These are phyloP conservation scores for Psophia crepitans DNA, from an alignment of 2,113 vertebrate species.

Conservation along the genomic window DNA sequence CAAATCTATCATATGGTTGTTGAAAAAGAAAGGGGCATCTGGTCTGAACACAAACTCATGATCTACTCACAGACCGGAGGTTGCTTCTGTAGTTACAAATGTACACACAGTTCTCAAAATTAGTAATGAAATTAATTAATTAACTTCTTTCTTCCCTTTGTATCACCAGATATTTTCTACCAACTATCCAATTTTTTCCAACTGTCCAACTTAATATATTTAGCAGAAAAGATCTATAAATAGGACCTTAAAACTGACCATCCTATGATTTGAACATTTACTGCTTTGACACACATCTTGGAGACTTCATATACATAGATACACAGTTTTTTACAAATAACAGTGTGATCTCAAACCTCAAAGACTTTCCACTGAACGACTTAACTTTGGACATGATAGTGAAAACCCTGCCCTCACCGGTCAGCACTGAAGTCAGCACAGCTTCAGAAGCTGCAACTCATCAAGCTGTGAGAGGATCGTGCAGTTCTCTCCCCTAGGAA, in stretches of 20 bases:
- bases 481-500: background rate
- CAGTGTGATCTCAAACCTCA: background rate
- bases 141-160: background rate
- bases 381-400: background rate
- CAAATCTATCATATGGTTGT: background rate
- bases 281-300: background rate
- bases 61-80: background rate
- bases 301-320: background rate
- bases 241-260: background rate
- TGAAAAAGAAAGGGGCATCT: background rate
- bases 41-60: background rate
- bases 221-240: background rate
- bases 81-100: background rate
- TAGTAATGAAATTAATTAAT: background rate
- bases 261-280: background rate
- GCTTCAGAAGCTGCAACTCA: background rate
- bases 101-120: background rate
- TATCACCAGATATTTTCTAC: background rate
- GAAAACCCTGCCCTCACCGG: background rate
- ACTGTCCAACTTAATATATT: background rate
- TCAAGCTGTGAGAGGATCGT: fast-evolving
- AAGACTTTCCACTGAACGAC: background rate
- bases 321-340: background rate
- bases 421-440: background rate
- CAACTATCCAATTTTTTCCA: background rate